These are phyloP conservation scores for Pandemis cinnamomeana DNA, from an alignment of 2,888 invertebrate genomes.

Conservation along the genomic window DNA sequence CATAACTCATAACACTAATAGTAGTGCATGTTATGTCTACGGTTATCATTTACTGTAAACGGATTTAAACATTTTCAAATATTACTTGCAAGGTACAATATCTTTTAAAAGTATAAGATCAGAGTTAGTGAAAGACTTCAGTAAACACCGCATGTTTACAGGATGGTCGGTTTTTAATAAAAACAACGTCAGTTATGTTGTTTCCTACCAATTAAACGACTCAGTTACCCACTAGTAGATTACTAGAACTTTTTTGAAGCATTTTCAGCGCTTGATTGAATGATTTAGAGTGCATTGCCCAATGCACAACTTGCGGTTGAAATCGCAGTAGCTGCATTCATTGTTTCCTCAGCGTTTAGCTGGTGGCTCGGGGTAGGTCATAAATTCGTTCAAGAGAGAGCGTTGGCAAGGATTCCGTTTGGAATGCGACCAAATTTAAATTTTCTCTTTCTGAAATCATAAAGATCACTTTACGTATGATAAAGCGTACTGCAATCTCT, in stretches of 20 bases:
- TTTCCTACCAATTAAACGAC: too few relatives aligned
- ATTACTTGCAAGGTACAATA: too few relatives aligned
- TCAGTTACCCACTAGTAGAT: not conserved
- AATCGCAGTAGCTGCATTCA: slow-evolving; percentile 48
- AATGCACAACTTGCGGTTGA: slow-evolving; percentile 42
- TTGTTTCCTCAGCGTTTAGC: slow-evolving; percentile 55
- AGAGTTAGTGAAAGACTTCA: too few relatives aligned
- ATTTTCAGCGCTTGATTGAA: not conserved
- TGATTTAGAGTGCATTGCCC: slow-evolving; percentile 19
- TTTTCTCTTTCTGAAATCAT: slow-evolving; percentile 69
- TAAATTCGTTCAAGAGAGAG: slow-evolving; percentile 67
- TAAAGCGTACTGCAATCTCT: slow-evolving; percentile 59
- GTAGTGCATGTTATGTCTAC: too few relatives aligned
- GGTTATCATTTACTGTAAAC: too few relatives aligned
- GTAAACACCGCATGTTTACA: too few relatives aligned
- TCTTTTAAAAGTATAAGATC: too few relatives aligned
- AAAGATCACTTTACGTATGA: slow-evolving; percentile 68
- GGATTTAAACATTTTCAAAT: too few relatives aligned
- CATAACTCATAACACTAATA: too few relatives aligned
- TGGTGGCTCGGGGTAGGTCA: slow-evolving; percentile 57
- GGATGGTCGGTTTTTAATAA: too few relatives aligned
- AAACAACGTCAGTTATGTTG: too few relatives aligned
- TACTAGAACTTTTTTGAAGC: not conserved
- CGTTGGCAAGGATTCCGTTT: slow-evolving; percentile 72
- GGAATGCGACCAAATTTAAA: slow-evolving; percentile 79